Percentiles rank a stretch among this genome's conserved stretches.
These are phyloP conservation scores for Solenodon paradoxus DNA, from an alignment of 2,113 vertebrate species.

Conservation along the genomic window DNA sequence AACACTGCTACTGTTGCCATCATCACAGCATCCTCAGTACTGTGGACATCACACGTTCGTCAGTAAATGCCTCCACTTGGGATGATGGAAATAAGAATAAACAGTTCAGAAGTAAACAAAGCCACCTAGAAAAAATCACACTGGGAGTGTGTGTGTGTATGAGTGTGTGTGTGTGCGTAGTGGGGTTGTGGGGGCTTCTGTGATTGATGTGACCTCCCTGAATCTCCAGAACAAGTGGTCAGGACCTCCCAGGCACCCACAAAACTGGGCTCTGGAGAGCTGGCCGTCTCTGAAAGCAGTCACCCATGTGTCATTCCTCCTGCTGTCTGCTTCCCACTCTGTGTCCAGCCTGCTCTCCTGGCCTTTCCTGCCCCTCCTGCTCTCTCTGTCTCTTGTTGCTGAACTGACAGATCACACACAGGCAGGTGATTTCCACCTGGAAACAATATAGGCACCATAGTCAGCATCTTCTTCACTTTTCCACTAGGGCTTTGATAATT, in stretches of 20 bases:
- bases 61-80: background rate
- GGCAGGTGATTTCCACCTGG: fast-evolving
- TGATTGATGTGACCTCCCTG: background rate
- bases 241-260: background rate
- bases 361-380: background rate
- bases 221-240: background rate
- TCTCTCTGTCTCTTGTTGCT: background rate
- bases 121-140: background rate
- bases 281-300: background rate
- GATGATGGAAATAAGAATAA: background rate
- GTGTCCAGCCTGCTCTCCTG: background rate
- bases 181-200: too few relatives aligned
- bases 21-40: background rate
- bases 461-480: background rate
- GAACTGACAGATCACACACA: background rate
- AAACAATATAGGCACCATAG: background rate
- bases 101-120: background rate
- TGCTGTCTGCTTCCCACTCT: background rate
- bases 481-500: background rate
- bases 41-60: background rate
- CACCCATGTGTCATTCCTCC: background rate
- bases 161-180: too few relatives aligned
- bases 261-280: background rate
- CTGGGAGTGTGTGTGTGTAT: too few relatives aligned
- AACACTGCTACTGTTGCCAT: background rate